These are phyloP conservation scores for Pocota personata DNA, from an alignment of 2,888 invertebrate genomes.

Conservation along the genomic window DNA sequence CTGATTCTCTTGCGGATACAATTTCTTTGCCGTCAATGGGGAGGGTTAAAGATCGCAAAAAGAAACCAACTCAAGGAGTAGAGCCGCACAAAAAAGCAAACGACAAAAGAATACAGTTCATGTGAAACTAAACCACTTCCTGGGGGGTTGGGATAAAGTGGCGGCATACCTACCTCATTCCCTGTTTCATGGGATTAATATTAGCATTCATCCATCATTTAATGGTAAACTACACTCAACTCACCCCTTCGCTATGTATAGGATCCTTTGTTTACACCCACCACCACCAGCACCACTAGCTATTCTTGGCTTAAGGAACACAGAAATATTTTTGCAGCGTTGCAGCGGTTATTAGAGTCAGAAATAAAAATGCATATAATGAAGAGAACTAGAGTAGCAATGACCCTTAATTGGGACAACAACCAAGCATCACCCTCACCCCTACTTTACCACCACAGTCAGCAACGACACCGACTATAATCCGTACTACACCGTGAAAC, in stretches of 20 bases:
- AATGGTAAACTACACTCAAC: constrained; percentile 24
- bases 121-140: constrained; percentile 67
- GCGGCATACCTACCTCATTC: constrained; percentile 1
- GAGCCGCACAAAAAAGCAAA: constrained; percentile 3
- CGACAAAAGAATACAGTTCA: constrained; percentile 41
- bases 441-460: constrained; percentile 20
- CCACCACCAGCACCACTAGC: not conserved
- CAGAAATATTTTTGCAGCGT: constrained; percentile 52
- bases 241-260: not conserved
- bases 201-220: constrained; percentile 63
- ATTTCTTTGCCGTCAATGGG: constrained; percentile 39
- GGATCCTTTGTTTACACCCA: constrained; percentile 2
- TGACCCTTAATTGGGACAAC: constrained; percentile 79
- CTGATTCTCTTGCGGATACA: constrained; percentile 2
- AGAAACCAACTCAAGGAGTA: constrained; percentile 14
- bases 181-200: constrained; percentile 39
- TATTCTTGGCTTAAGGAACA: constrained; percentile 45
- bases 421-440: constrained; percentile 73
- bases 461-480: not conserved
- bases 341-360: constrained; percentile 62
- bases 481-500: constrained; percentile 20
- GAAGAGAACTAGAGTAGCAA: constrained; percentile 75
- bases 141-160: constrained; percentile 49
- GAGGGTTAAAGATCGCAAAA: constrained; percentile 54
- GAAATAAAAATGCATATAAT: constrained; percentile 69